Percentiles rank a stretch among this genome's conserved stretches.
Evolutionary conservation across 1,140 invertebrate genomes (phyloP).

Genomic region (Rhynchophorus ferrugineus): DNA sequence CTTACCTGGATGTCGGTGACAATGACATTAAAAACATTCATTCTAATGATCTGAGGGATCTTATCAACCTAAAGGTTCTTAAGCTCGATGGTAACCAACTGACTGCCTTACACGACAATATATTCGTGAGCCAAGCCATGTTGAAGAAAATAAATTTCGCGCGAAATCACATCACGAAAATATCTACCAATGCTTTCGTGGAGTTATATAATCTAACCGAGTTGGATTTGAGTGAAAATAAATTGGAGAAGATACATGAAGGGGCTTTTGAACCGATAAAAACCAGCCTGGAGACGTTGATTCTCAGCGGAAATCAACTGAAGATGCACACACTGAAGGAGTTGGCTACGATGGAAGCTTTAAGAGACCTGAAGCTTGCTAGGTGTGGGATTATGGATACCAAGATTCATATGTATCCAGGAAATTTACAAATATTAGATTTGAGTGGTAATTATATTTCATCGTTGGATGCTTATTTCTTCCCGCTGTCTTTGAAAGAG

Average conservation of each 20-base stretch:
- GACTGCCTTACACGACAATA: conserved; percentile 57
- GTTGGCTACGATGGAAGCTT: conserved; percentile 45
- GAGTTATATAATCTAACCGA: conserved; percentile 56
- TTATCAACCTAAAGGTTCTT: conserved; percentile 58
- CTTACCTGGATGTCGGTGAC: conserved; percentile 64
- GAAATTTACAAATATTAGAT: conserved; percentile 46
- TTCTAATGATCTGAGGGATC: conserved; percentile 59
- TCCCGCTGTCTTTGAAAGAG: conserved; percentile 48
- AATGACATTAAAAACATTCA: conserved; percentile 67
- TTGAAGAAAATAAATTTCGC: conserved; percentile 52
- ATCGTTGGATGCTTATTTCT: conserved; percentile 46
- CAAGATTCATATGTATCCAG: conserved; percentile 38
- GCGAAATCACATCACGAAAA: conserved; percentile 59
- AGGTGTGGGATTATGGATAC: conserved; percentile 44
- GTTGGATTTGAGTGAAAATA: conserved; percentile 66
- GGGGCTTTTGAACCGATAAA: conserved; percentile 50
- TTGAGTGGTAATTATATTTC: conserved; percentile 52
- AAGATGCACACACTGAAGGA: conserved; percentile 41
- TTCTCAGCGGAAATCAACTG: conserved; percentile 58
- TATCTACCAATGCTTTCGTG: conserved; percentile 56
- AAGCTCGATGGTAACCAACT: conserved; percentile 68
- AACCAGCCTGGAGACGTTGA: conserved; percentile 51
- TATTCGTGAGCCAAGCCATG: conserved; percentile 54
- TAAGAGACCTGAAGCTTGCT: conserved; percentile 52
- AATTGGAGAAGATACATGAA: conserved; percentile 55